A percentile compares a stretch with the other conserved stretches of the same genome.
Evolutionary conservation across 2,888 invertebrate species (phyloP).

Genomic region (Cosmia pyralina): DNA sequence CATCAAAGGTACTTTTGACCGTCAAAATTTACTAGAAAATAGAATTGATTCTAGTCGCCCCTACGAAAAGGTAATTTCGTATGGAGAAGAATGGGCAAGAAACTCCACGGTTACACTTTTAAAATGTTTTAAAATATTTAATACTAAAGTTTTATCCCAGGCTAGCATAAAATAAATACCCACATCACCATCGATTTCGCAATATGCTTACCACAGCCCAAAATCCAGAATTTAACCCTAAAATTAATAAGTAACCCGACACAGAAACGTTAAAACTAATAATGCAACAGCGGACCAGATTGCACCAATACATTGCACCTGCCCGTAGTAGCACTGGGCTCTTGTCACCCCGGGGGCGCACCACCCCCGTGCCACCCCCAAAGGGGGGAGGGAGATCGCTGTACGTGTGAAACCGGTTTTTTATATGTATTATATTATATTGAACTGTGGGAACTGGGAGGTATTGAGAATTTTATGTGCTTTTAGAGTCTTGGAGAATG

Average conservation of each 20-base stretch:
- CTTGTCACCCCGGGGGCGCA: conserved; percentile 73
- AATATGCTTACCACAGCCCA: background rate
- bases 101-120: too few relatives aligned
- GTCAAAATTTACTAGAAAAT: too few relatives aligned
- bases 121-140: too few relatives aligned
- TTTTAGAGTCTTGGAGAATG: conserved; percentile 37
- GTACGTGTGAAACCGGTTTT: conserved; percentile 82
- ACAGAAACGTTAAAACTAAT: conserved; percentile 73
- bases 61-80: too few relatives aligned
- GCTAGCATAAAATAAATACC: background rate
- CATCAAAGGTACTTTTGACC: too few relatives aligned
- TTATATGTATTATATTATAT: conserved; percentile 78
- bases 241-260: conserved; percentile 68
- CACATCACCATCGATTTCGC: background rate
- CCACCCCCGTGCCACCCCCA: conserved; percentile 53
- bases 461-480: conserved; percentile 58
- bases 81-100: too few relatives aligned
- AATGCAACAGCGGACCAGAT: conserved; percentile 80
- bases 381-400: conserved; percentile 65
- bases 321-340: conserved; percentile 70
- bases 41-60: too few relatives aligned
- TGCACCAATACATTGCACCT: conserved; percentile 85
- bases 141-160: too few relatives aligned
- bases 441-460: conserved; percentile 57
- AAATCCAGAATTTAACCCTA: conserved; percentile 45